A percentile compares a stretch with the other conserved stretches of the same genome.
These are phyloP conservation scores for Phaonia tiefii DNA, from an alignment of 2,888 invertebrate species.

Conservation along the genomic window DNA sequence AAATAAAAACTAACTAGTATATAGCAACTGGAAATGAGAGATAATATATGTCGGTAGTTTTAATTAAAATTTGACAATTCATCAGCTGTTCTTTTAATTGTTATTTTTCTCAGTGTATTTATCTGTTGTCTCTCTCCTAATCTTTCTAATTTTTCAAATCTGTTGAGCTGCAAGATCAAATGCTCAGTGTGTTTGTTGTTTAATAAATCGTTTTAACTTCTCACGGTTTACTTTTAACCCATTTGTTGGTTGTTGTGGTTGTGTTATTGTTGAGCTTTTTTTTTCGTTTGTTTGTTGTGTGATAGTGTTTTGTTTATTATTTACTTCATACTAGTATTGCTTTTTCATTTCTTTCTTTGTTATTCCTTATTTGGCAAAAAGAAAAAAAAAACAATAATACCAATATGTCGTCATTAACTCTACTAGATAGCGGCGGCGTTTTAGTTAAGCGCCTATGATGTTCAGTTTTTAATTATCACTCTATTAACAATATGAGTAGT, in stretches of 20 bases:
- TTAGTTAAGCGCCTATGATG: not conserved
- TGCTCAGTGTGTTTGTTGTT: too few species aligned
- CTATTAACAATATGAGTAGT: too few species aligned
- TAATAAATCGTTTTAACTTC: constrained; percentile 70
- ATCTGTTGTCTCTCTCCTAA: constrained; percentile 35
- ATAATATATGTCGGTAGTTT: too few species aligned
- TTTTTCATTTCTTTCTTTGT: constrained; percentile 35
- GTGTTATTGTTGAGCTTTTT: constrained; percentile 42
- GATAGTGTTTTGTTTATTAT: too few species aligned
- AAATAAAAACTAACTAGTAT: too few species aligned
- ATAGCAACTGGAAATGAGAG: too few species aligned
- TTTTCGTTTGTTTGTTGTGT: constrained; percentile 30
- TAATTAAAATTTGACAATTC: too few species aligned
- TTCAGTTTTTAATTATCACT: constrained; percentile 10
- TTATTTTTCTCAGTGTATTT: too few species aligned
- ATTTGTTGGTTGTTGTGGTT: constrained; percentile 46
- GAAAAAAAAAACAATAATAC: not conserved
- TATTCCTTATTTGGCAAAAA: constrained; percentile 42
- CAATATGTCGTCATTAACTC: not conserved
- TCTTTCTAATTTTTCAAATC: too few species aligned
- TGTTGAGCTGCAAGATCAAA: too few species aligned
- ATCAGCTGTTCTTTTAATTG: too few species aligned
- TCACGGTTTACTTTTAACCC: constrained; percentile 78
- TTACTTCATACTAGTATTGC: constrained; percentile 39
- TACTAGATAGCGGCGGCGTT: too few species aligned